Evolutionary conservation across 2,113 vertebrate genomes (phyloP).

Genomic region (Spea multiplicata): DNA sequence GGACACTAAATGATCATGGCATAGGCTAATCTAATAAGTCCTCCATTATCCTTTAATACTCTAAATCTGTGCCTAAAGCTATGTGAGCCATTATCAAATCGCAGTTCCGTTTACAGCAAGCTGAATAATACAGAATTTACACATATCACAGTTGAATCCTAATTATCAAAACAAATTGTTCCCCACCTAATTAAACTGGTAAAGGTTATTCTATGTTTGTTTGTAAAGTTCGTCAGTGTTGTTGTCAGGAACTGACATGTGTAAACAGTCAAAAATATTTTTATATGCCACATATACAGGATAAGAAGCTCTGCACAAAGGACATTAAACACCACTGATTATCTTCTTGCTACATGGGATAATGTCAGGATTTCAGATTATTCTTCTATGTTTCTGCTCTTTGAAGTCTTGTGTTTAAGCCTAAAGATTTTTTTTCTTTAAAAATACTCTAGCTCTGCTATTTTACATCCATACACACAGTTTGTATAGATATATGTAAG

Average conservation of each 20-base stretch:
- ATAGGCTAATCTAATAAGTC: slow-evolving; percentile 74
- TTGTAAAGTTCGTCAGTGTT: slow-evolving; percentile 3
- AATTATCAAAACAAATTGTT: slow-evolving; percentile 60
- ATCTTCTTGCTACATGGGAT: slow-evolving; percentile 13
- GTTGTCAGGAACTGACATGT: neutral
- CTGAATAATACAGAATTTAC: slow-evolving; percentile 54
- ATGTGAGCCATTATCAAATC: slow-evolving; percentile 64
- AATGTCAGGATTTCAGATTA: slow-evolving; percentile 23
- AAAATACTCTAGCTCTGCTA: no score
- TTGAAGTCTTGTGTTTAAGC: slow-evolving; percentile 19
- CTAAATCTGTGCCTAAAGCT: slow-evolving; percentile 66
- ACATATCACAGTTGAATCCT: slow-evolving; percentile 58
- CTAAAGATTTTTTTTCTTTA: neutral
- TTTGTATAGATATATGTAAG: no score
- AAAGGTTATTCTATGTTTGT: slow-evolving; percentile 52
- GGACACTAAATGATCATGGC: slow-evolving; percentile 66
- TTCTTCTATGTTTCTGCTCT: slow-evolving; percentile 1
- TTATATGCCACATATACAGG: neutral
- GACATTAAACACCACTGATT: slow-evolving; percentile 16
- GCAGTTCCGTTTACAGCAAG: slow-evolving; percentile 60
- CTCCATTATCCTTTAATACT: slow-evolving; percentile 68
- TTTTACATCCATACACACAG: no score
- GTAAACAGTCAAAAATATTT: no score
- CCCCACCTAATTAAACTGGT: slow-evolving; percentile 50
- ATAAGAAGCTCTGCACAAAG: slow-evolving; percentile 6